Conservation (phyloP, 2,113 vertebrate genomes). For the Engraulis encrasicolus region DNA sequence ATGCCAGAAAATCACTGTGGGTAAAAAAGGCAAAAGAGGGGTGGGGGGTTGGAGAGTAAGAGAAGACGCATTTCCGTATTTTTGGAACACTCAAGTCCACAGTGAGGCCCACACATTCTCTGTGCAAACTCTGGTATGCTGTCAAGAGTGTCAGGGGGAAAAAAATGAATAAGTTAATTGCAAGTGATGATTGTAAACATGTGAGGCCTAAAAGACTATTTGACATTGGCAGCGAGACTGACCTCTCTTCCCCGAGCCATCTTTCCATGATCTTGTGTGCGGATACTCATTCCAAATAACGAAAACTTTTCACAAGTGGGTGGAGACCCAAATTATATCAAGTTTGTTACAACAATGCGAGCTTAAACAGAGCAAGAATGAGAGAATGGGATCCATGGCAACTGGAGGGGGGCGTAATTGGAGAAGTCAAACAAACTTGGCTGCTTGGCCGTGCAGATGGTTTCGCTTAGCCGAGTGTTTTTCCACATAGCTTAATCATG, state of each 20-base stretch:
- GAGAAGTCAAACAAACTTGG: conserved; percentile 78
- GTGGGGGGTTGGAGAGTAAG: not conserved
- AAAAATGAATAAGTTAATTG: conserved; percentile 36
- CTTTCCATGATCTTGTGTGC: conserved; percentile 71
- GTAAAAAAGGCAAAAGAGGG: not conserved
- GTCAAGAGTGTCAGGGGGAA: not conserved
- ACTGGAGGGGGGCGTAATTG: conserved; percentile 72
- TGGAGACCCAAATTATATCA: conserved; percentile 77
- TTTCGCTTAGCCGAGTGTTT: conserved; percentile 72
- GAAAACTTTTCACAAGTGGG: conserved; percentile 70
- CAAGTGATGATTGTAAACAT: conserved; percentile 63
- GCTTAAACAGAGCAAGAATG: conserved; percentile 67
- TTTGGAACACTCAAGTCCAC: not conserved
- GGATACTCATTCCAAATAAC: conserved; percentile 74
- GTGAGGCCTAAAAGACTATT: conserved; percentile 64
- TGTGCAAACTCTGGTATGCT: not conserved
- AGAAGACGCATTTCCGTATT: conserved; percentile 7
- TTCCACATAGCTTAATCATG: conserved; percentile 74
- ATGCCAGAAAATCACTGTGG: not conserved
- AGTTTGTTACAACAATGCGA: conserved; percentile 79
- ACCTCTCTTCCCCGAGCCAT: conserved; percentile 56
- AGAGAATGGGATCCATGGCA: conserved; percentile 70
- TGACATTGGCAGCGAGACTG: conserved; percentile 49
- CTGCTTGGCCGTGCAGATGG: conserved; percentile 76
- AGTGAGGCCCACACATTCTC: not conserved